Percentiles rank a stretch among this genome's conserved stretches.
These are phyloP conservation scores for Oppia nitens DNA, from an alignment of 1,140 invertebrate species.

Conservation along the genomic window DNA sequence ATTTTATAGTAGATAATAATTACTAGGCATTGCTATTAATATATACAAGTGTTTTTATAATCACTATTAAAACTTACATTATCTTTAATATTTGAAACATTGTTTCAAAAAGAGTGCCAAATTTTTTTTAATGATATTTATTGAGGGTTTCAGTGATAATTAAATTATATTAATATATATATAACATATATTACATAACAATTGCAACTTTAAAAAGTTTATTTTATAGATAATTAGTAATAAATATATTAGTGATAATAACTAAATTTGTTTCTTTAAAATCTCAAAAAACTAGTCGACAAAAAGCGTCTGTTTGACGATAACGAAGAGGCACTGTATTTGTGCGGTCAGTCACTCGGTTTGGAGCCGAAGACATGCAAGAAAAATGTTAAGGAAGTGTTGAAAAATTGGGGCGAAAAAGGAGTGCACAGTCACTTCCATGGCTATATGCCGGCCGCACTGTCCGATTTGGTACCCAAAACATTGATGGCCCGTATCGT, in stretches of 20 bases:
- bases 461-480: constrained; percentile 32
- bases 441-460: constrained; percentile 33
- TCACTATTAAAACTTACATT: too few species aligned
- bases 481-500: constrained; percentile 31
- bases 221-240: neutral
- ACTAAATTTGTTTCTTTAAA: too few species aligned
- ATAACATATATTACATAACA: neutral
- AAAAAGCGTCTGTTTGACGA: constrained; percentile 23
- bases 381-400: constrained; percentile 27
- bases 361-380: constrained; percentile 32
- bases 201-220: neutral
- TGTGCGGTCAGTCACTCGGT: constrained; percentile 40
- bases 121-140: neutral
- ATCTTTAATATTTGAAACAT: too few species aligned
- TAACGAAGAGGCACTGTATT: constrained; percentile 37
- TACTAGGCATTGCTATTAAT: too few species aligned
- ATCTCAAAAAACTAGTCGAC: constrained; percentile 28
- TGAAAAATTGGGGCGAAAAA: constrained; percentile 35
- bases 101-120: neutral
- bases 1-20: too few species aligned
- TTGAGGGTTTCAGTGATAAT: neutral
- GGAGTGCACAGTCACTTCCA: constrained; percentile 33
- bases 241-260: too few species aligned
- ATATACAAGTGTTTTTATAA: too few species aligned
- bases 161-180: neutral